Evolutionary conservation across 1,140 invertebrate genomes (phyloP).

Genomic region (Euborellia annulipes): DNA sequence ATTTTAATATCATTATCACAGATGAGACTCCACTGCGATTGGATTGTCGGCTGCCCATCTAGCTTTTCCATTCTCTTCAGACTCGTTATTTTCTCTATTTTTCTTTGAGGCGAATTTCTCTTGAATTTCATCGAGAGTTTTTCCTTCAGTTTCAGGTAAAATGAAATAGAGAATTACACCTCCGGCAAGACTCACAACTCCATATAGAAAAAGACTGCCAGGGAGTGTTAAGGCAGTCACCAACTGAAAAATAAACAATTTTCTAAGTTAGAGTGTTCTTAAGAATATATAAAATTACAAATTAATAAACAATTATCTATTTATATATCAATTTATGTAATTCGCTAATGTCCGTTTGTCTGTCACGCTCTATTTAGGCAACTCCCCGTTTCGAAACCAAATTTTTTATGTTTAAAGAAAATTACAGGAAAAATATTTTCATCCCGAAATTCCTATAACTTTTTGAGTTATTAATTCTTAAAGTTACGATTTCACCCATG

Average conservation of each 20-base stretch:
- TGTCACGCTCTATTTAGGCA: too few species aligned
- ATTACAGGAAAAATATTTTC: too few species aligned
- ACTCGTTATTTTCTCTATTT: slow-evolving; percentile 25
- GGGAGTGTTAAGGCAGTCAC: slow-evolving; percentile 38
- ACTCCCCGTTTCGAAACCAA: too few species aligned
- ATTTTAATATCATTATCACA: slow-evolving; percentile 15
- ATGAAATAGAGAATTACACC: slow-evolving; percentile 35
- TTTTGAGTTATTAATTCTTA: too few species aligned
- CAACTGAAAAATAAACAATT: slow-evolving; percentile 39
- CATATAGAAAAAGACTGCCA: slow-evolving; percentile 52
- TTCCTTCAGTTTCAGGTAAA: slow-evolving; percentile 71
- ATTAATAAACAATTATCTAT: too few species aligned
- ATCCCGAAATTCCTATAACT: too few species aligned
- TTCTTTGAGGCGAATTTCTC: slow-evolving; percentile 46
- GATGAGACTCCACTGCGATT: slow-evolving; percentile 24
- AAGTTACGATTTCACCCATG: too few species aligned
- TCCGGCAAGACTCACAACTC: slow-evolving; percentile 45
- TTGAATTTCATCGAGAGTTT: slow-evolving; percentile 52
- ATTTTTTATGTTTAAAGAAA: too few species aligned
- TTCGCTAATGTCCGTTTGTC: too few species aligned
- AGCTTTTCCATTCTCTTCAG: slow-evolving; percentile 16
- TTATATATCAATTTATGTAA: too few species aligned
- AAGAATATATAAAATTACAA: too few species aligned
- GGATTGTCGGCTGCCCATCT: slow-evolving; percentile 28
- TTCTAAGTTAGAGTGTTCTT: too few species aligned